phyloP scores from a whole-genome alignment of 2,888 invertebrate genomes.

The Eurytoma californica region DNA sequence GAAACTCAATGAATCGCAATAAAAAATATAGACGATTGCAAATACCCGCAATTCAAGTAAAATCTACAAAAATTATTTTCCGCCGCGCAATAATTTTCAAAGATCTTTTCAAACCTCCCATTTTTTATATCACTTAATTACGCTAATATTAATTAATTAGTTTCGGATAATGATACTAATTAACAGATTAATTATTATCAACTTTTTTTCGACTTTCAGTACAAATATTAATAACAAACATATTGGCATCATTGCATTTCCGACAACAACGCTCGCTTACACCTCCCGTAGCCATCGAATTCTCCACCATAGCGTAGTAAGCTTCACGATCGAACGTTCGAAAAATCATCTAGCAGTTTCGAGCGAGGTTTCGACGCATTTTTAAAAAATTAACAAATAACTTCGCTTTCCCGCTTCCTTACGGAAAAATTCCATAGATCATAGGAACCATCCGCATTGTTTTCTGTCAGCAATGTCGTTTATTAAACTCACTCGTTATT shows the following conservation, averaged over 20 bases:
- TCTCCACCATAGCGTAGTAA: neutral
- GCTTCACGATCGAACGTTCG: neutral
- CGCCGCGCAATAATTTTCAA: slow-evolving; percentile 1
- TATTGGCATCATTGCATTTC: slow-evolving; percentile 44
- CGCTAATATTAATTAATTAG: slow-evolving; percentile 43
- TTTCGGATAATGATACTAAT: slow-evolving; percentile 46
- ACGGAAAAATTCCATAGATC: slow-evolving; percentile 20
- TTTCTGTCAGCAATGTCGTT: slow-evolving; percentile 9
- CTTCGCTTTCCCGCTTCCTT: neutral
- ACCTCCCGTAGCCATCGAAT: neutral
- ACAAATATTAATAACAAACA: slow-evolving; percentile 48
- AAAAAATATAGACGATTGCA: slow-evolving; percentile 40
- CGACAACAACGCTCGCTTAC: slow-evolving; percentile 26
- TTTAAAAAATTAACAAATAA: slow-evolving; percentile 38
- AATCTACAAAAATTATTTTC: slow-evolving; percentile 44
- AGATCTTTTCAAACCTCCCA: slow-evolving; percentile 4
- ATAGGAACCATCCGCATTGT: slow-evolving; percentile 39
- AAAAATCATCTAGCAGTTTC: slow-evolving; percentile 37
- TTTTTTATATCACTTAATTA: slow-evolving; percentile 45
- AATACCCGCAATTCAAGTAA: slow-evolving; percentile 40
- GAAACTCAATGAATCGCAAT: slow-evolving; percentile 44
- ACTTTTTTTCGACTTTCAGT: slow-evolving; percentile 37
- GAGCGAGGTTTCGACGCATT: slow-evolving; percentile 28
- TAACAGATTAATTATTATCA: slow-evolving; percentile 52
- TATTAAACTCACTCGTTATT: slow-evolving; percentile 4